Conservation (phyloP, 2,888 invertebrate species). For the Leptarthrus brevirostris region DNA sequence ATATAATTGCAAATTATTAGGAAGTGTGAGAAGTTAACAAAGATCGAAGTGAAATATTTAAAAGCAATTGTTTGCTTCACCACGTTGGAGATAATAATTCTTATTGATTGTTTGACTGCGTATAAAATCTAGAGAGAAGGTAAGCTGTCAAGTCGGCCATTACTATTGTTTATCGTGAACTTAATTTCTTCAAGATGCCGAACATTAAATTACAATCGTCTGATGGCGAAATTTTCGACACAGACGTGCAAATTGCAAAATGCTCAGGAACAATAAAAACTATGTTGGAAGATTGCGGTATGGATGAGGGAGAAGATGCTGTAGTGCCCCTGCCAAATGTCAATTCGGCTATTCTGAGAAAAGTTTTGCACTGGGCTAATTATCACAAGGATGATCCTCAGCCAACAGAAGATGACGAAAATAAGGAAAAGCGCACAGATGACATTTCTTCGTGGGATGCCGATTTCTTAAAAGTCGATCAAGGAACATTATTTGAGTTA, state of each 20-base stretch:
- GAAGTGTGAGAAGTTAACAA: no score
- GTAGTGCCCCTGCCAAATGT: constrained; percentile 95
- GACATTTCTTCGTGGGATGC: constrained; percentile 98
- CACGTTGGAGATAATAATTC: not conserved
- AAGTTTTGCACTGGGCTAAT: constrained; percentile 89
- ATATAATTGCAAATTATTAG: no score
- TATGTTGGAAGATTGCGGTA: constrained; percentile 91
- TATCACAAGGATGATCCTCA: constrained; percentile 94
- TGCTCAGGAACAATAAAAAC: constrained; percentile 97
- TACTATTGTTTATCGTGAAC: constrained; percentile 13
- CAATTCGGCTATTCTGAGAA: constrained; percentile 92
- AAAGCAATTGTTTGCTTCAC: not conserved
- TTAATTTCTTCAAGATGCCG: constrained; percentile 72
- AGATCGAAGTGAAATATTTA: no score
- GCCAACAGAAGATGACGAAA: constrained; percentile 94
- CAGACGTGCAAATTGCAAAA: constrained; percentile 94
- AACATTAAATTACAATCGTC: constrained; percentile 91
- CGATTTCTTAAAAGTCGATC: constrained; percentile 95
- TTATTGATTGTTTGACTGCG: no score
- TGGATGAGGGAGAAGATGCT: constrained; percentile 91
- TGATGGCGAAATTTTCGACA: constrained; percentile 92
- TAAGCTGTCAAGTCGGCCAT: constrained; percentile 16
- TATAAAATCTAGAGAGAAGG: not conserved
- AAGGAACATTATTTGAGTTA: constrained; percentile 92
- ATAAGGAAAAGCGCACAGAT: constrained; percentile 94